Percentiles rank a stretch among this genome's conserved stretches.
phyloP scores from a whole-genome alignment of 2,888 invertebrate genomes.

The Dynastes grantii region DNA sequence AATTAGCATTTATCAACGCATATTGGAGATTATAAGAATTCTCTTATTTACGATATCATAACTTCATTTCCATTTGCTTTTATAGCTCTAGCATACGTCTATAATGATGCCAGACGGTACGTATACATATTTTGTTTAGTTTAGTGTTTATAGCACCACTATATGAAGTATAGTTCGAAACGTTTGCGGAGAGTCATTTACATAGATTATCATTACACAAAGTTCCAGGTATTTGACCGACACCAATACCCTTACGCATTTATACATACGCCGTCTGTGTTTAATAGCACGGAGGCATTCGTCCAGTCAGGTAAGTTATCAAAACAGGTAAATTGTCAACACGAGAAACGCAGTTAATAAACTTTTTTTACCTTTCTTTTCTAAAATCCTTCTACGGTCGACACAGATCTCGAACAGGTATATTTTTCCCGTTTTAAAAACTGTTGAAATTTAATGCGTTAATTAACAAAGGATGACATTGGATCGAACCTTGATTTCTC shows the following conservation, averaged over 20 bases:
- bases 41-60: too few relatives aligned
- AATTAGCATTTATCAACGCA: too few relatives aligned
- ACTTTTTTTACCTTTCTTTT: conserved; percentile 22
- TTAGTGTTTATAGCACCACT: not conserved
- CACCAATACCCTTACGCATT: conserved; percentile 1
- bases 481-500: not conserved
- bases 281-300: conserved; percentile 8
- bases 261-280: not conserved
- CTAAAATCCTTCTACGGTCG: conserved; percentile 31
- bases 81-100: too few relatives aligned
- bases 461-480: not conserved
- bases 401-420: conserved; percentile 30
- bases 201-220: not conserved
- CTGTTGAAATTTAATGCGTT: not conserved
- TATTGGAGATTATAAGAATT: too few relatives aligned
- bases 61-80: too few relatives aligned
- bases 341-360: conserved; percentile 34
- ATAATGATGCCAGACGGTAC: too few relatives aligned
- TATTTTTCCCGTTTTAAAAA: conserved; percentile 5
- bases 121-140: not conserved
- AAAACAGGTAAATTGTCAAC: conserved; percentile 44
- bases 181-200: not conserved
- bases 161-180: not conserved
- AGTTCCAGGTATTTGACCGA: conserved; percentile 26
- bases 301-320: conserved; percentile 35